These are phyloP conservation scores for Pseudoatta argentina DNA, from an alignment of 1,140 invertebrate species.

Conservation along the genomic window DNA sequence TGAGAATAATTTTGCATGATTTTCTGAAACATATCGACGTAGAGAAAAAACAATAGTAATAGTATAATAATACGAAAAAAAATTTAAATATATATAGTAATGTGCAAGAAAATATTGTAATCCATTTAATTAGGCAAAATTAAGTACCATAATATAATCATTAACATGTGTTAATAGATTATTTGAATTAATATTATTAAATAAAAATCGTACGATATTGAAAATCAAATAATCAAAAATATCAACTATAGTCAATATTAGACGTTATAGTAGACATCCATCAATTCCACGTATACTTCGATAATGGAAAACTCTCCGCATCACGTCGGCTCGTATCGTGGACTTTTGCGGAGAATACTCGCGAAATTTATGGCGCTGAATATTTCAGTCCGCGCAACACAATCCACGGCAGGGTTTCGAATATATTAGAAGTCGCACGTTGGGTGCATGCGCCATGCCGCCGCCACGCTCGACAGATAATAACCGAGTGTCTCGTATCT, in stretches of 20 bases:
- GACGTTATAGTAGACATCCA: background rate
- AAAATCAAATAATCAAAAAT: background rate
- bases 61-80: background rate
- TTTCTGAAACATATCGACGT: background rate
- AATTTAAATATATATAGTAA: background rate
- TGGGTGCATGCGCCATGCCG: constrained; percentile 26
- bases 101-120: background rate
- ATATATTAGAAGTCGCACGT: constrained; percentile 60
- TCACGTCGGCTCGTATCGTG: background rate
- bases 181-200: background rate
- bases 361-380: constrained; percentile 35
- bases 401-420: constrained; percentile 35
- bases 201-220: background rate
- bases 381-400: constrained; percentile 35
- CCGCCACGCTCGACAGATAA: constrained; percentile 64
- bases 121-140: no score
- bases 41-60: background rate
- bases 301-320: constrained; percentile 16
- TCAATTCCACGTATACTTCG: background rate
- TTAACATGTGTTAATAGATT: background rate
- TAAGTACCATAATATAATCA: no score
- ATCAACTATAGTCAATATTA: background rate
- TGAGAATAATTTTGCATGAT: background rate
- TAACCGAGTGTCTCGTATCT: constrained; percentile 70
- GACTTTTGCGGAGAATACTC: constrained; percentile 6